Percentiles rank a stretch among this genome's conserved stretches.
Conservation (phyloP, 2,888 invertebrate genomes). For the Lithophane socia region DNA sequence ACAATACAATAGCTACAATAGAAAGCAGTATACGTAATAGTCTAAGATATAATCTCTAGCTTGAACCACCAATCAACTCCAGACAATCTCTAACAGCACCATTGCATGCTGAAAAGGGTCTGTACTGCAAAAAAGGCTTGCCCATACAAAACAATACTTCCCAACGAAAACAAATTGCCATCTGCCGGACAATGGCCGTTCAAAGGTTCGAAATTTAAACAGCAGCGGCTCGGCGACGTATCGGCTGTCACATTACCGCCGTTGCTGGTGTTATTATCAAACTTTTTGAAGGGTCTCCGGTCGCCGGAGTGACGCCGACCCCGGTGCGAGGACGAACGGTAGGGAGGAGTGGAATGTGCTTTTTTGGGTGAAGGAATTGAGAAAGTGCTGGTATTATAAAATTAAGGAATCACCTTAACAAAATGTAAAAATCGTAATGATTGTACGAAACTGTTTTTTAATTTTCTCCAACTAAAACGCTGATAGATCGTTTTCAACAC, state of each 20-base stretch:
- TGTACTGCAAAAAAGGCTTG: constrained; percentile 13
- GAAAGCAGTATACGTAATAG: not conserved
- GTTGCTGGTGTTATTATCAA: constrained; percentile 87
- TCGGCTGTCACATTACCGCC: constrained; percentile 90
- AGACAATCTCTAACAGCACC: not conserved
- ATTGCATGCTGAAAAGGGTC: not conserved
- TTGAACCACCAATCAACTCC: not conserved
- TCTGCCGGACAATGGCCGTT: constrained; percentile 72
- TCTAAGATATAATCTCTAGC: not conserved
- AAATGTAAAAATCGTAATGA: not conserved
- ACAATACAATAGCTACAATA: too few relatives aligned
- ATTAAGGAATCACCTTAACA: not conserved
- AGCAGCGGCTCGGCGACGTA: constrained; percentile 86
- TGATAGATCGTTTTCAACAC: not conserved
- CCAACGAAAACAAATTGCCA: constrained; percentile 58
- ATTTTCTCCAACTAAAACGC: not conserved
- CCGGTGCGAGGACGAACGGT: constrained; percentile 72
- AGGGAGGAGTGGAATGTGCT: constrained; percentile 69
- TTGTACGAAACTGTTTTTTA: too few relatives aligned
- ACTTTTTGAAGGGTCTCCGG: constrained; percentile 90
- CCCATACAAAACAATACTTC: constrained; percentile 41
- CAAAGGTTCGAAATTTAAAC: constrained; percentile 81
- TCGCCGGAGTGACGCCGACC: constrained; percentile 84
- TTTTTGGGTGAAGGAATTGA: not conserved
- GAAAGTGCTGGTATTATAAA: not conserved